Evolutionary conservation across 2,888 invertebrate species (phyloP), one percentile per base, ranked within the genome.

Genomic region (Hypercompe scribonia): DNA sequence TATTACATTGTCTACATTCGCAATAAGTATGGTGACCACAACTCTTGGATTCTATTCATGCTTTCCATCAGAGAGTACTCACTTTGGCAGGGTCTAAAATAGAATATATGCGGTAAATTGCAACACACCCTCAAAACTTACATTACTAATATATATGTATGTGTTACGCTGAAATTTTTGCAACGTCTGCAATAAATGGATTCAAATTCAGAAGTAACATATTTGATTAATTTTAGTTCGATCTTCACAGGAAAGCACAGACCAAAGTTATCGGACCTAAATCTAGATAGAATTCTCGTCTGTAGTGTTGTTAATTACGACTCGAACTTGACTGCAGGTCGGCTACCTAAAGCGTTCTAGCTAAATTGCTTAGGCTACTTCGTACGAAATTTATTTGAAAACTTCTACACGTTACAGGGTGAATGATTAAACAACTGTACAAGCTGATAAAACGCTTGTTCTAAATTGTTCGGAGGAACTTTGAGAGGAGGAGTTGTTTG

Each of bases 381-480:
- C 73, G 76, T 83, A 79, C 83, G 73, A 80, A 89, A 89, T 90
- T 89, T 90, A 90, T 90, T 88, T 87, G 80, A 82, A 86, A 90
- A 90, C 84, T 90, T 90, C 81, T 83, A 78, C 84, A 87, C 83
- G 87, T 87, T 87, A 86, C 87, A 83, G 81, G 75, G 79, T 83
- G 84, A 88, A 90, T 90, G 88, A 90, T 90, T 90, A 88, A 89
- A 89, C 86, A 87, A 86, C 82, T 77, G 81, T 88, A 87, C 82
- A 88, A 86, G 77, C 87, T 88, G 86, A 86, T 89, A 89, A 88
- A 89, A 89, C 87, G 88, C 86, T 84, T 81, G 86, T 84, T 84
- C 81, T 82, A 82, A 86, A 88, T 88, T 89, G 86, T 89, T 83
- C 68, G 72, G 73, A 74, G 67, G 73, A 83, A 87, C 75, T 86